Percentiles rank a stretch among this genome's conserved stretches.
Conservation (phyloP, 2,888 invertebrate species). For the Macropis europaea region DNA sequence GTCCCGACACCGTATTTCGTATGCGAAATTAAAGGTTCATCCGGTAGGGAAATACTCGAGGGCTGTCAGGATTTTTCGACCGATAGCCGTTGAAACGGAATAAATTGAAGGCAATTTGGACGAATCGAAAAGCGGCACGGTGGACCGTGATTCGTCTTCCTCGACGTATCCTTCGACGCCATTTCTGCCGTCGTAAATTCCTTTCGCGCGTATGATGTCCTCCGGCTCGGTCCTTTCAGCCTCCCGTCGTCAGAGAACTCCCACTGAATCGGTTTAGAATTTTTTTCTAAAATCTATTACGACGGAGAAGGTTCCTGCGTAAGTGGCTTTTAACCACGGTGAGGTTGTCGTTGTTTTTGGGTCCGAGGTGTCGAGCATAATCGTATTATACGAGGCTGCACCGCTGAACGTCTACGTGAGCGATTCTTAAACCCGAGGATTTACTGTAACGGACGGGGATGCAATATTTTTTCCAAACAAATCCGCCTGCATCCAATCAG, state of each 20-base stretch:
- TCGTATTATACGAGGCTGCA: neutral
- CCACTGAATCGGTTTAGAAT: no score
- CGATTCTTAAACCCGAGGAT: conserved; percentile 17
- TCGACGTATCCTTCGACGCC: no score
- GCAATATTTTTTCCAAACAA: conserved; percentile 19
- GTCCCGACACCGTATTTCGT: neutral
- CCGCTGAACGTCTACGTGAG: conserved; percentile 23
- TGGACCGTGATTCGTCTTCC: neutral
- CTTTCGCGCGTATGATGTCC: no score
- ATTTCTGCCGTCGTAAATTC: no score
- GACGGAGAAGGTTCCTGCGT: no score
- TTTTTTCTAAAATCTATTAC: no score
- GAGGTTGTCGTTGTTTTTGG: no score
- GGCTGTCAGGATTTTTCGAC: conserved; percentile 36
- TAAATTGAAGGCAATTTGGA: conserved; percentile 25
- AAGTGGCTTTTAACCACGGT: no score
- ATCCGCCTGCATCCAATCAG: neutral
- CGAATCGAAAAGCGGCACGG: neutral
- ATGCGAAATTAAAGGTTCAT: conserved; percentile 43
- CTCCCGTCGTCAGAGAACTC: no score
- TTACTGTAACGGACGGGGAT: conserved; percentile 74
- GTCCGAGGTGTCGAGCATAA: no score
- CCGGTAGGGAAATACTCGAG: conserved; percentile 28
- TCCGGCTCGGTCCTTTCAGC: no score
- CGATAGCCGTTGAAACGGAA: conserved; percentile 23